These are phyloP conservation scores for Dryococelus australis DNA, from an alignment of 2,888 invertebrate species.

Conservation along the genomic window DNA sequence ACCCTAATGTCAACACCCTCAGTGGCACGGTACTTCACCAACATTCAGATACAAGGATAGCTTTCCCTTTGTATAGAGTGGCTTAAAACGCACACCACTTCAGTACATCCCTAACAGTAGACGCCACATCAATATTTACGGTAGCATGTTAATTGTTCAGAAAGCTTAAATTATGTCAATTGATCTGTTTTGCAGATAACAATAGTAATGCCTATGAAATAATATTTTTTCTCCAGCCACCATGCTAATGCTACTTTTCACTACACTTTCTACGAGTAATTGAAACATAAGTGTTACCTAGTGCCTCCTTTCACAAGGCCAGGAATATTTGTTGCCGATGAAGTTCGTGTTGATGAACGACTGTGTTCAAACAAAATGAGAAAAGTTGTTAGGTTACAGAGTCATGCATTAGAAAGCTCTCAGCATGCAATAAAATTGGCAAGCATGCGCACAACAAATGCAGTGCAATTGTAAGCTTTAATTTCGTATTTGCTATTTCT, in stretches of 20 bases:
- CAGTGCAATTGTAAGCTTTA: slow-evolving; percentile 37
- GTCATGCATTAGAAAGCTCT: not conserved
- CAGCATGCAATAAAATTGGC: not conserved
- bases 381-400: not conserved
- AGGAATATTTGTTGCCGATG: slow-evolving; percentile 20
- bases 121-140: too few species aligned
- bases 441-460: slow-evolving; percentile 33
- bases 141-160: too few species aligned
- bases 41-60: too few species aligned
- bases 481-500: slow-evolving; percentile 7
- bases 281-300: not conserved
- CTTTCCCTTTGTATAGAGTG: too few species aligned
- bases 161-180: too few species aligned
- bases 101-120: too few species aligned
- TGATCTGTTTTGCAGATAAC: too few species aligned
- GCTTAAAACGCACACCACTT: too few species aligned
- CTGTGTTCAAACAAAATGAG: slow-evolving; percentile 3
- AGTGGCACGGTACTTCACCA: too few species aligned
- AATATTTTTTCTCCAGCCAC: not conserved
- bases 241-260: not conserved
- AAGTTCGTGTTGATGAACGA: slow-evolving; percentile 25
- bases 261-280: not conserved
- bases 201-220: too few species aligned
- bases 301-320: slow-evolving; percentile 17
- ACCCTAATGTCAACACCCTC: too few species aligned